Evolutionary conservation across 1,140 invertebrate species (phyloP), one percentile per base, ranked within the genome.

Genomic region (Cotesia chilonis): DNA sequence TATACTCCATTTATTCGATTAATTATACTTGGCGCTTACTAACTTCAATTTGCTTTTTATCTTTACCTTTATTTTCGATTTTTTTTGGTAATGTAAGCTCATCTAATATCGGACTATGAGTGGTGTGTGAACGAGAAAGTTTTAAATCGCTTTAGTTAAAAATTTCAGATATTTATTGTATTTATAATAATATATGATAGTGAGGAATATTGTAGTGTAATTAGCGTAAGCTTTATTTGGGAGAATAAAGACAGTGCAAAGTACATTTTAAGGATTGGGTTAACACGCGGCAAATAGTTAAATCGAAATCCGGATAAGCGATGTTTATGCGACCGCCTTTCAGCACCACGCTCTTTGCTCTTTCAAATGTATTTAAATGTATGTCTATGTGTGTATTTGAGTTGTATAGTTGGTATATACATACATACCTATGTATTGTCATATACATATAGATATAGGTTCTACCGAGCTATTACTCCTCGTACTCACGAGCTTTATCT

Each of bases 261-360:
- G 41, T 65, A 38, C 38, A 37, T 37, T 37, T 28, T 28, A 1
- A 28, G 28, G 28, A 66, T 66, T 68, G 66, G 54, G 66, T 55
- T 68, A 68, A 68, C 51, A 20, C 66, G 66, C 4, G 66, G 66
- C 66, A 68, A 68, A 68, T 68, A 51, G 66, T 54, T 41, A 41
- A 68, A 68, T 68, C 66, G 66, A 55, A 68, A 68, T 68, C 66
- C 66, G 52, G 66, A 68, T 68, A 68, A 57, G 66, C 66, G 66
- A 68, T 68, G 66, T 68, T 68, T 68, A 68, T 68, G 66, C 51
- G 14, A 28, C 66, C 47, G 66, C 66, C 66, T 68, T 68, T 68
- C 51, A 51, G 66, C 66, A 54, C 66, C 63, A 20, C 54, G 47
- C 51, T 55, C 41, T 68, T 51, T 68, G 66, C 51, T 55, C 51